Evolutionary conservation across 2,888 invertebrate species (phyloP).

Genomic region (Trissonchulus sp.): DNA sequence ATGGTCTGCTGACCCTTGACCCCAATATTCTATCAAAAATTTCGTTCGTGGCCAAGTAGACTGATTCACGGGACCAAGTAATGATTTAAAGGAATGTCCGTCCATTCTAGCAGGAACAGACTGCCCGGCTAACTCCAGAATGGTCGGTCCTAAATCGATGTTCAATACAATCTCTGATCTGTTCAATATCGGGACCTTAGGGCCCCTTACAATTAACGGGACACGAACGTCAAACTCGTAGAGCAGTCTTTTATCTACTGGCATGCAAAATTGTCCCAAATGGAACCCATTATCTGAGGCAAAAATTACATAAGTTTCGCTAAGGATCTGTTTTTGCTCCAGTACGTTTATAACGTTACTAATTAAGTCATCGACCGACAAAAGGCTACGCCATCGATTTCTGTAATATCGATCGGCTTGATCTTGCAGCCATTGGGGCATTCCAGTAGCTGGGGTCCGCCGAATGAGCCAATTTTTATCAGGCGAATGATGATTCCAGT

Average conservation of each 20-base stretch:
- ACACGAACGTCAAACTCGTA: slow-evolving; percentile 82
- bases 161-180: slow-evolving; percentile 63
- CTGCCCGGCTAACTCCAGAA: slow-evolving; percentile 66
- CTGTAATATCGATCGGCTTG: slow-evolving; percentile 11
- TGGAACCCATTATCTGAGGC: slow-evolving; percentile 86
- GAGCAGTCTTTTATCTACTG: slow-evolving; percentile 79
- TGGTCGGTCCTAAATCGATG: slow-evolving; percentile 78
- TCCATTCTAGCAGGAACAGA: slow-evolving; percentile 54
- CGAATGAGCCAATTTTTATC: slow-evolving; percentile 79
- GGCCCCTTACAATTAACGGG: slow-evolving; percentile 73
- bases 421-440: neutral
- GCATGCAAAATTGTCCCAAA: slow-evolving; percentile 80
- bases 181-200: slow-evolving; percentile 50
- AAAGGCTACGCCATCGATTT: slow-evolving; percentile 65
- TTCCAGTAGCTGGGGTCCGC: slow-evolving; percentile 59
- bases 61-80: slow-evolving; percentile 41
- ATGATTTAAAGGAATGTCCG: slow-evolving; percentile 61
- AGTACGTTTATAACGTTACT: slow-evolving; percentile 62
- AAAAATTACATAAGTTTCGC: slow-evolving; percentile 73
- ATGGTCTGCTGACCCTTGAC: no score
- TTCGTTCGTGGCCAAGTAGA: slow-evolving; percentile 37
- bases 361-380: slow-evolving; percentile 81
- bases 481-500: slow-evolving; percentile 56
- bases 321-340: slow-evolving; percentile 58
- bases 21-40: slow-evolving; percentile 73